phyloP scores from a whole-genome alignment of 1,140 invertebrate species.

The Drosophila pandora region DNA sequence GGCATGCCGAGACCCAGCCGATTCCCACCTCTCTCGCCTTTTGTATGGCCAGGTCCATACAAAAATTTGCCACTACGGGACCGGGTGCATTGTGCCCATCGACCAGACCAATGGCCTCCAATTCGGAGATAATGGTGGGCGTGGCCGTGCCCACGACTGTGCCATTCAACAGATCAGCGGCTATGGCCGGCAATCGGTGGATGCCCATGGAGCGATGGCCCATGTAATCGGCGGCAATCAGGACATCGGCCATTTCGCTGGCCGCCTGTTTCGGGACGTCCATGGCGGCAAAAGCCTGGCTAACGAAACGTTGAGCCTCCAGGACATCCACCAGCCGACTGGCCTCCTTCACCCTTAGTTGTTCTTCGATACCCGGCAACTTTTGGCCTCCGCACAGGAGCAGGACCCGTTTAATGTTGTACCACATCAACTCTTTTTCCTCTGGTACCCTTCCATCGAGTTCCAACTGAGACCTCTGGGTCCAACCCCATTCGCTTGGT shows the following conservation, averaged over 20 bases:
- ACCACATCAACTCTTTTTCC: slow-evolving; percentile 12
- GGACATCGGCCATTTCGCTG: slow-evolving; percentile 88
- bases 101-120: slow-evolving; percentile 90
- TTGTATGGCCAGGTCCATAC: slow-evolving; percentile 93
- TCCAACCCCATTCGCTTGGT: background rate
- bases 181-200: slow-evolving; percentile 43
- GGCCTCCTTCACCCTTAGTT: background rate
- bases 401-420: slow-evolving; percentile 38
- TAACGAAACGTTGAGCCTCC: slow-evolving; percentile 46
- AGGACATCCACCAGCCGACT: slow-evolving; percentile 28
- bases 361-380: background rate
- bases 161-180: slow-evolving; percentile 33
- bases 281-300: slow-evolving; percentile 46
- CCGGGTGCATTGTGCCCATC: slow-evolving; percentile 93
- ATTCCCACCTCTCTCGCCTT: slow-evolving; percentile 92
- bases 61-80: slow-evolving; percentile 93
- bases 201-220: slow-evolving; percentile 95
- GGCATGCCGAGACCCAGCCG: slow-evolving; percentile 91
- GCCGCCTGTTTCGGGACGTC: slow-evolving; percentile 85
- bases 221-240: slow-evolving; percentile 92
- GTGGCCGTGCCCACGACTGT: slow-evolving; percentile 76
- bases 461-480: background rate
- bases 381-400: slow-evolving; percentile 15
- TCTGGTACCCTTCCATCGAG: background rate
- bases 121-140: slow-evolving; percentile 88